A percentile compares a stretch with the other conserved stretches of the same genome.
Evolutionary conservation across 2,888 invertebrate species (phyloP).

Genomic region (Willowsia nigromaculata): DNA sequence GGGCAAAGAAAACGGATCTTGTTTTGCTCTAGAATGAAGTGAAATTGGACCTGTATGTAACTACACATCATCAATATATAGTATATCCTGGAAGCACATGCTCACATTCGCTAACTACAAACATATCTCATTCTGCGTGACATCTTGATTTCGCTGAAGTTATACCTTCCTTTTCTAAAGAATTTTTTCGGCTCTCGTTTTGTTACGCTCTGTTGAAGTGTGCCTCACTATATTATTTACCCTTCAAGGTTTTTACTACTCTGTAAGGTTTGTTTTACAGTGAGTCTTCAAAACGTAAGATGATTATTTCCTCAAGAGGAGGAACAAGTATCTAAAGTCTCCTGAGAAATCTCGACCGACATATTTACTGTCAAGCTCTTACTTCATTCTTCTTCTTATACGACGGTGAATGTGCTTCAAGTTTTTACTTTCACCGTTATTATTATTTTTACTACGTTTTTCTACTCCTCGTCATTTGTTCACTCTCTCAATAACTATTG

Average conservation of each 20-base stretch:
- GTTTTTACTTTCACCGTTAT: not conserved
- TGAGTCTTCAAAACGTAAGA: conserved; percentile 44
- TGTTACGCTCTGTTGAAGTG: not conserved
- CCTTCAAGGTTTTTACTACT: not conserved
- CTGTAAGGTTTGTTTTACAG: not conserved
- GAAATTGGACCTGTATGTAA: not conserved
- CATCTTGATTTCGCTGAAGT: not conserved
- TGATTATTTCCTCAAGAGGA: conserved; percentile 45
- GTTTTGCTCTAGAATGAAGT: not conserved
- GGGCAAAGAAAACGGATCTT: not conserved
- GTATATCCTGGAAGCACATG: not conserved
- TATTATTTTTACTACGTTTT: not conserved
- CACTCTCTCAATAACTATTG: not conserved
- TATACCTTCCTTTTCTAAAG: not conserved
- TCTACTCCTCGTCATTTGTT: not conserved
- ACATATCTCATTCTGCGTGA: not conserved
- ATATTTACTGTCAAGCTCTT: conserved; percentile 38
- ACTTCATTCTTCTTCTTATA: not conserved
- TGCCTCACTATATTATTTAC: not conserved
- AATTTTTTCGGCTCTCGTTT: not conserved
- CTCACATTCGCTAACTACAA: not conserved
- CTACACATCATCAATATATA: not conserved
- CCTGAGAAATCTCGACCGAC: conserved; percentile 48
- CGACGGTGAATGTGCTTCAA: not conserved
- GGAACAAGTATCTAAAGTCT: conserved; percentile 19